Evolutionary conservation across 1,140 invertebrate species (phyloP).

Genomic region (Plectrocnemia conspersa): DNA sequence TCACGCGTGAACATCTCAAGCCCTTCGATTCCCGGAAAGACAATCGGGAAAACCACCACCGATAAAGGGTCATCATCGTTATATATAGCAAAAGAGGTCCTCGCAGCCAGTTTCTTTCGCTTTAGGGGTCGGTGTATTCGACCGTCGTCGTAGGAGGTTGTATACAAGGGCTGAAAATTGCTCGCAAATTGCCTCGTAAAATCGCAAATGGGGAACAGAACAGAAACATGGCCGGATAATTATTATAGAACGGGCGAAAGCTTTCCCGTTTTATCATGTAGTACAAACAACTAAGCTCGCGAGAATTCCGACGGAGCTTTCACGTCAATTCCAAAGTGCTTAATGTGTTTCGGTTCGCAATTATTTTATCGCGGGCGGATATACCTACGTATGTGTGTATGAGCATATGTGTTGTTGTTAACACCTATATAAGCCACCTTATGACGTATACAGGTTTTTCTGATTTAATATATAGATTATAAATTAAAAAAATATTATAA

Average conservation of each 20-base stretch:
- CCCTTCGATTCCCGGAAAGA: no score
- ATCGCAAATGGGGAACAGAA: slow-evolving; percentile 31
- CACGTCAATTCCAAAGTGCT: slow-evolving; percentile 21
- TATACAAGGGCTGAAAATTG: slow-evolving; percentile 28
- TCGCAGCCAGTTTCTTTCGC: no score
- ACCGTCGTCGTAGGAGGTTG: background rate
- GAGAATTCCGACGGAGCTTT: slow-evolving; percentile 20
- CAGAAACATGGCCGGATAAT: slow-evolving; percentile 33
- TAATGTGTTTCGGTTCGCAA: slow-evolving; percentile 24
- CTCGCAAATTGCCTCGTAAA: slow-evolving; percentile 34
- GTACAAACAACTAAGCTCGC: slow-evolving; percentile 9
- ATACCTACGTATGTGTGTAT: background rate
- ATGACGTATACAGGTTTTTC: no score
- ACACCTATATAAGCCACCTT: no score
- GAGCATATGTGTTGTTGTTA: no score
- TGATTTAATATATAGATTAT: no score
- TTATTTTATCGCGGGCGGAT: slow-evolving; percentile 21
- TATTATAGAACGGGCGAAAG: slow-evolving; percentile 27
- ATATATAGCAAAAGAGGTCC: background rate
- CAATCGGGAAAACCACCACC: no score
- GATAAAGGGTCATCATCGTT: no score
- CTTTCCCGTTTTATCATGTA: slow-evolving; percentile 20
- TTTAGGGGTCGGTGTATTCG: no score
- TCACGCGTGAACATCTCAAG: no score
- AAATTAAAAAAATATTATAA: no score